These are phyloP conservation scores for Cephonodes hylas DNA, from an alignment of 2,888 invertebrate genomes.

Conservation along the genomic window DNA sequence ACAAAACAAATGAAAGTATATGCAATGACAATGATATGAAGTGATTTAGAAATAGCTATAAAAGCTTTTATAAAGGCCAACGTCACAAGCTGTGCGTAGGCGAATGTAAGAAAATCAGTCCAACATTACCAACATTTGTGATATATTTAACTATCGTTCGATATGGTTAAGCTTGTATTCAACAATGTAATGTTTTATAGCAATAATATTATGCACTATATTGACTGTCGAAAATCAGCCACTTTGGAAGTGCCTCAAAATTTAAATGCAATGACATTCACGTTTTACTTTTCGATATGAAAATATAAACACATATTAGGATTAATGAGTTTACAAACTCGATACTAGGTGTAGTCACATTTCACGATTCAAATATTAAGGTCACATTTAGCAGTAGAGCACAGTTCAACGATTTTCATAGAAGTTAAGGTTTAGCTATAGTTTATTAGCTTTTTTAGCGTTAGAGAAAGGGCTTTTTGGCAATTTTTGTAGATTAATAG, in stretches of 20 bases:
- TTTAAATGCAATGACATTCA: constrained; percentile 39
- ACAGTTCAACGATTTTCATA: constrained; percentile 64
- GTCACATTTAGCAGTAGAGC: constrained; percentile 61
- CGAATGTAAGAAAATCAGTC: constrained; percentile 51
- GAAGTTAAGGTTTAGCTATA: constrained; percentile 42
- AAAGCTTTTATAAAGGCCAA: constrained; percentile 17
- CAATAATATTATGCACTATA: constrained; percentile 57
- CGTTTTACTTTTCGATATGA: constrained; percentile 21
- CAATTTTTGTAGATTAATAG: constrained; percentile 65
- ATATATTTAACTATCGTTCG: constrained; percentile 66
- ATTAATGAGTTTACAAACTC: constrained; percentile 39
- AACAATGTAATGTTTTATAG: constrained; percentile 50
- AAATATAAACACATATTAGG: constrained; percentile 41
- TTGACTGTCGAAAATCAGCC: constrained; percentile 50
- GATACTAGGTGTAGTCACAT: constrained; percentile 38
- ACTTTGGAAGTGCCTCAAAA: constrained; percentile 73
- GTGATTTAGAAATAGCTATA: constrained; percentile 9
- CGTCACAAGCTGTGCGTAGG: constrained; percentile 15
- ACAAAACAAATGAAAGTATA: constrained; percentile 15
- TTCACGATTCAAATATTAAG: constrained; percentile 44
- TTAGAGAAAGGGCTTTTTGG: constrained; percentile 69
- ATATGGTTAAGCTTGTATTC: constrained; percentile 62
- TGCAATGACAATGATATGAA: constrained; percentile 25
- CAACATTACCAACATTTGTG: constrained; percentile 75
- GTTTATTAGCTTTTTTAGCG: constrained; percentile 74